Evolutionary conservation across 2,888 invertebrate species (phyloP), one percentile per base, ranked within the genome.

Genomic region (Encarsia formosa): DNA sequence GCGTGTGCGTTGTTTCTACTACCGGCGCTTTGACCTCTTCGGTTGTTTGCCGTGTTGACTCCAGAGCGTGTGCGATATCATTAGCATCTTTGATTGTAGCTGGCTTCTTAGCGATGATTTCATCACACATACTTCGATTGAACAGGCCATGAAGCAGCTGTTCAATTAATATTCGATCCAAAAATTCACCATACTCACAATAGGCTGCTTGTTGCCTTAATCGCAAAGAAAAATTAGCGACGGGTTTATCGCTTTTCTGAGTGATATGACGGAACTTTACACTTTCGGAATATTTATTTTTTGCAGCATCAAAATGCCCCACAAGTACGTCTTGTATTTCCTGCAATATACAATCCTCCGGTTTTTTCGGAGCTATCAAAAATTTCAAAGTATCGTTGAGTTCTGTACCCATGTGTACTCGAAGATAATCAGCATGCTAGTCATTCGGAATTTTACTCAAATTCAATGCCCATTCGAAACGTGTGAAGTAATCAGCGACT

Each of bases 231-330:
- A 59, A 57, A 19, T 37, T 42, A 3, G 57, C 57, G 5, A 57
- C 18, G 2, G 49, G 15, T 35, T 53, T 54, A 1, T 11, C 39
- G 26, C 43, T 42, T 23, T 46, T 6, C 22, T 59, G 57, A 15
- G 9, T 34, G 9, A 57, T 52, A 2, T 34, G 9, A 3, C 56
- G 38, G 31, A 52, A 58, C 26, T 52, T 56, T n/a, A 56, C 42
- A 32, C 54, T 59, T 50, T 59, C 56, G 1, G 47, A 54, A 11
- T 52, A 58, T 54, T 58, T 56, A 19, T 52, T 58, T 35, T 29
- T 49, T 8, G 23, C 15, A 3, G 24, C 38, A 31, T 59, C 50
- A 15, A 56, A 56, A 41, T 56, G 54, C 2, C 37, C 34, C 1
- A 23, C 22, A 2, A 54, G 24, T 13, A 31, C 47, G 8, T 29